Percentiles rank a stretch among this genome's conserved stretches.
Conservation (phyloP, 2,888 invertebrate genomes). For the Nebria brevicollis region DNA sequence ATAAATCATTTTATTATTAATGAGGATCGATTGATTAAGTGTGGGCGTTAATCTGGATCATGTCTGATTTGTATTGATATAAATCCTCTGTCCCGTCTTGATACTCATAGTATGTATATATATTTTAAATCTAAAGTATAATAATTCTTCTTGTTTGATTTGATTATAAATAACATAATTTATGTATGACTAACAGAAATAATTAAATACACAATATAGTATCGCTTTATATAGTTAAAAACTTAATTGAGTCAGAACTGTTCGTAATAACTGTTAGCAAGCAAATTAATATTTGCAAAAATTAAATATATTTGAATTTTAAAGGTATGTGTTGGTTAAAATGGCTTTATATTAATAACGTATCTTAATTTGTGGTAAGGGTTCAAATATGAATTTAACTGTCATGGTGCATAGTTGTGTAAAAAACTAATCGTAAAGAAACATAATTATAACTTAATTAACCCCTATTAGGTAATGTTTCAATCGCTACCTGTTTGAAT, state of each 20-base stretch:
- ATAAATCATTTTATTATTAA: conserved; percentile 31
- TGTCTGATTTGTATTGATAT: conserved; percentile 26
- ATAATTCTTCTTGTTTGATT: conserved; percentile 11
- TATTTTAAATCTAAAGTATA: conserved; percentile 22
- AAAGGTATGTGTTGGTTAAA: too few species aligned
- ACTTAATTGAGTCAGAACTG: too few species aligned
- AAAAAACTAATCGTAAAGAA: neutral
- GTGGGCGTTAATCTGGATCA: conserved; percentile 31
- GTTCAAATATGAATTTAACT: neutral
- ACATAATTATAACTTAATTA: neutral
- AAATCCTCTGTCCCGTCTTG: conserved; percentile 19
- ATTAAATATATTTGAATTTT: too few species aligned
- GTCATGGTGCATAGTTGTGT: neutral
- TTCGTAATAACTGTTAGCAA: too few species aligned
- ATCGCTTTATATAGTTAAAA: neutral
- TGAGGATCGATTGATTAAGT: conserved; percentile 29
- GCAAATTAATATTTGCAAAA: too few species aligned
- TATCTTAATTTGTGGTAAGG: neutral
- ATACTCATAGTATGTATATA: neutral
- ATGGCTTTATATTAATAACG: too few species aligned
- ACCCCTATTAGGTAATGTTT: neutral
- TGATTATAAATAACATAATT: conserved; percentile 27
- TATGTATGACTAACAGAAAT: neutral
- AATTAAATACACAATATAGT: neutral
- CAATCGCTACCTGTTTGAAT: neutral